Conservation (phyloP, 2,888 invertebrate species). For the Balanococcus diminutus region DNA sequence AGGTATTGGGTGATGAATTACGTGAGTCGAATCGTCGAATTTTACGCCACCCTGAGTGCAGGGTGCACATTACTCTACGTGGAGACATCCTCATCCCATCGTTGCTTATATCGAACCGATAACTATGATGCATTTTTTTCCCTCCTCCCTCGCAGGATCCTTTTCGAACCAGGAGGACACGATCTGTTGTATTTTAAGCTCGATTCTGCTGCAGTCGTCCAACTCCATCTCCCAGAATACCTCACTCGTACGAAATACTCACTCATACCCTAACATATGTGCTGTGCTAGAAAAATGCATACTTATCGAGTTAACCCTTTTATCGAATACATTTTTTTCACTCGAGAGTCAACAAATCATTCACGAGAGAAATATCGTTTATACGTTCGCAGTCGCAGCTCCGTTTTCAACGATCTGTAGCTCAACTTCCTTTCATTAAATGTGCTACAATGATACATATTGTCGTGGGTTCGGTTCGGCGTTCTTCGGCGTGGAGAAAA, state of each 20-base stretch:
- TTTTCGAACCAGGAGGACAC: not conserved
- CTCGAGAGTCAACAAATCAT: not conserved
- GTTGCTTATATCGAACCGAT: not conserved
- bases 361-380: not conserved
- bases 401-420: not conserved
- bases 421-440: not conserved
- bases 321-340: not conserved
- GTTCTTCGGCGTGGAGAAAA: not conserved
- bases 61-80: not conserved
- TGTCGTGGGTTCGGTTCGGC: not conserved
- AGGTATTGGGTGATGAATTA: conserved; percentile 17
- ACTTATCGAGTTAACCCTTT: not conserved
- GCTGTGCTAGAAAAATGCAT: not conserved
- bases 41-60: no score
- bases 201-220: not conserved
- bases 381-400: not conserved
- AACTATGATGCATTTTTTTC: not conserved
- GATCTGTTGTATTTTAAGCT: not conserved
- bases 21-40: not conserved
- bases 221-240: not conserved
- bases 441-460: not conserved
- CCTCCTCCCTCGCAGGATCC: no score
- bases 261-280: no score
- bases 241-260: no score
- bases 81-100: not conserved